A percentile compares a stretch with the other conserved stretches of the same genome.
These are phyloP conservation scores for Hylaeus volcanicus DNA, from an alignment of 1,140 invertebrate species.

Conservation along the genomic window DNA sequence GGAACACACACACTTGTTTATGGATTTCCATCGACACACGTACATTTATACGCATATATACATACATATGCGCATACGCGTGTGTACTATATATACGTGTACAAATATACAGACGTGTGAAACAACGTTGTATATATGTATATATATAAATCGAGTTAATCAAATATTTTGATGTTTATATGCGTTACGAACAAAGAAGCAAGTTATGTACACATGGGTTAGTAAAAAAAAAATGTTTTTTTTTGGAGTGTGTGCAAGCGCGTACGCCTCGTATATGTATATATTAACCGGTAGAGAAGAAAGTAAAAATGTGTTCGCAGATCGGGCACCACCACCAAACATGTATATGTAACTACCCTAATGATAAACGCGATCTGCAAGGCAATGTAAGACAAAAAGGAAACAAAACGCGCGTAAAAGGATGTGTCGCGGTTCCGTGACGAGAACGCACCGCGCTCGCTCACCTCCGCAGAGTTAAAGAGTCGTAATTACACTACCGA, in stretches of 20 bases:
- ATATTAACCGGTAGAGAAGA: neutral
- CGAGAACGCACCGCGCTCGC: slow-evolving; percentile 54
- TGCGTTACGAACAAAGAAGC: slow-evolving; percentile 81
- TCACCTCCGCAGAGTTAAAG: slow-evolving; percentile 69
- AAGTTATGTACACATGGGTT: slow-evolving; percentile 80
- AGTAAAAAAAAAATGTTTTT: slow-evolving; percentile 76
- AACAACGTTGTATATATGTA: slow-evolving; percentile 59
- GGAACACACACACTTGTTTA: neutral
- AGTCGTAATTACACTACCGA: slow-evolving; percentile 77
- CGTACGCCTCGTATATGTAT: slow-evolving; percentile 22
- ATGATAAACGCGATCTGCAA: neutral
- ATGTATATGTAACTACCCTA: neutral
- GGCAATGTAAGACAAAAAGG: neutral
- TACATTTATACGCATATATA: slow-evolving; percentile 59
- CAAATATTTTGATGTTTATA: slow-evolving; percentile 77
- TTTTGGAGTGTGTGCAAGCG: slow-evolving; percentile 58
- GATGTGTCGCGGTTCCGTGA: neutral
- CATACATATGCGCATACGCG: slow-evolving; percentile 59
- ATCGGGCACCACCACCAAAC: slow-evolving; percentile 53
- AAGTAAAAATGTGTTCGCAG: slow-evolving; percentile 9
- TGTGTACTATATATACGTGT: slow-evolving; percentile 43
- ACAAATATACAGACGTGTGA: slow-evolving; percentile 59
- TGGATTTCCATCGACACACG: neutral
- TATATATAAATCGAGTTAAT: slow-evolving; percentile 70
- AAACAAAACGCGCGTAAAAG: neutral